phyloP scores from a whole-genome alignment of 2,888 invertebrate genomes.

The Lasioglossum vierecki region DNA sequence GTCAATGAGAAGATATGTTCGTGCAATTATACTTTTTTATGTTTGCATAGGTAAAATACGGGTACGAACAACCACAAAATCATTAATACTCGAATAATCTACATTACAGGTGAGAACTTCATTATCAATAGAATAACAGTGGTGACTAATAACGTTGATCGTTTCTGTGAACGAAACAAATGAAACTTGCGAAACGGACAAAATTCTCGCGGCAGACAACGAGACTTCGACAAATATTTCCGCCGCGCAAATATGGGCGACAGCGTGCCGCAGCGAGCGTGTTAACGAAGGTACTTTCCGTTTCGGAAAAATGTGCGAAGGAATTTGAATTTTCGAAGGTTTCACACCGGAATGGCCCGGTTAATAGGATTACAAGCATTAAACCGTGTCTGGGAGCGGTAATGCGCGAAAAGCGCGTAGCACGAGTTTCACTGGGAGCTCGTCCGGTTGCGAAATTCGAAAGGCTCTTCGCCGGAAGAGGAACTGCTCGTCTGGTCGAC shows the following conservation, averaged over 20 bases:
- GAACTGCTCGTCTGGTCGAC: conserved; percentile 11
- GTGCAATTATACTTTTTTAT: too few species aligned
- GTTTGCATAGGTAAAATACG: too few species aligned
- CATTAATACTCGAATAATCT: too few species aligned
- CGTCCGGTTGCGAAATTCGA: conserved; percentile 12
- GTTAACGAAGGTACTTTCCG: not conserved
- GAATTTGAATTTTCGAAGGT: not conserved
- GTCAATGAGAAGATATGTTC: too few species aligned
- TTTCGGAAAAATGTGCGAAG: not conserved
- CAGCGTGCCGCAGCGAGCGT: not conserved
- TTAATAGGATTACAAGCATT: conserved; percentile 18
- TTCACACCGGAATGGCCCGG: not conserved
- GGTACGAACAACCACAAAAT: too few species aligned
- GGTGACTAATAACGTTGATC: not conserved
- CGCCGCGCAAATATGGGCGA: not conserved
- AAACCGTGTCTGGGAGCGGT: not conserved
- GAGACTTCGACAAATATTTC: not conserved
- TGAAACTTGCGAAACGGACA: not conserved
- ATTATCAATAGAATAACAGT: too few species aligned
- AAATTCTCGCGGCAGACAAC: not conserved
- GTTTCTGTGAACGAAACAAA: not conserved
- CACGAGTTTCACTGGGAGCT: not conserved
- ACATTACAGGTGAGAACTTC: too few species aligned
- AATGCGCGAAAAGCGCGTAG: conserved; percentile 9
- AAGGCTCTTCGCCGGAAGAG: conserved; percentile 11